A percentile compares a stretch with the other conserved stretches of the same genome.
phyloP scores from a whole-genome alignment of 2,888 invertebrate species.

The Campopleginae sp. region DNA sequence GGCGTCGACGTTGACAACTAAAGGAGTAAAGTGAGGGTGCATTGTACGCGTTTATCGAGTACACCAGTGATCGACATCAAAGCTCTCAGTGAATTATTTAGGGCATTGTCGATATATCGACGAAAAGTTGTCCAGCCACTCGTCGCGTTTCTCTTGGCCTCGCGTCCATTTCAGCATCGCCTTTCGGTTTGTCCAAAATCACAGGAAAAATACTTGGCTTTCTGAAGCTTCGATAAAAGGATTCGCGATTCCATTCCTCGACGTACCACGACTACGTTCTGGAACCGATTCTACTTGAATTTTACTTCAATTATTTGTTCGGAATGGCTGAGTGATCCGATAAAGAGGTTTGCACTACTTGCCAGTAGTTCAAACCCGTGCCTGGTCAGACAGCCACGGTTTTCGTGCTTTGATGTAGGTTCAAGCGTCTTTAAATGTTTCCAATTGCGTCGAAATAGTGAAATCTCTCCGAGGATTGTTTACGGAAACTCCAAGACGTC shows the following conservation, averaged over 20 bases:
- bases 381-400: slow-evolving; percentile 4
- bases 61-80: slow-evolving; percentile 65
- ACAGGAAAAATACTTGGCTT: slow-evolving; percentile 34
- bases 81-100: slow-evolving; percentile 62
- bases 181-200: slow-evolving; percentile 36
- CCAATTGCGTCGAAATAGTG: neutral
- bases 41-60: slow-evolving; percentile 64
- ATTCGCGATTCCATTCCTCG: neutral
- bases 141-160: slow-evolving; percentile 8
- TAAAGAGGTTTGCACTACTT: neutral
- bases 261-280: neutral
- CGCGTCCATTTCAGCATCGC: slow-evolving; percentile 15
- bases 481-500: too few relatives aligned
- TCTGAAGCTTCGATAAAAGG: neutral
- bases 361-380: slow-evolving; percentile 6
- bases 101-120: slow-evolving; percentile 57
- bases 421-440: neutral
- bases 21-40: slow-evolving; percentile 34
- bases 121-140: slow-evolving; percentile 53
- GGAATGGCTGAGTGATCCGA: neutral
- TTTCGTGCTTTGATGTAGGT: neutral
- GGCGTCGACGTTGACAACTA: slow-evolving; percentile 49
- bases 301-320: neutral
- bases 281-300: neutral
- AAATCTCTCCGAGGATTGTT: too few relatives aligned